Evolutionary conservation across 2,797 vertebrate species (phyloP).

Genomic region (Sebastes jordani): DNA sequence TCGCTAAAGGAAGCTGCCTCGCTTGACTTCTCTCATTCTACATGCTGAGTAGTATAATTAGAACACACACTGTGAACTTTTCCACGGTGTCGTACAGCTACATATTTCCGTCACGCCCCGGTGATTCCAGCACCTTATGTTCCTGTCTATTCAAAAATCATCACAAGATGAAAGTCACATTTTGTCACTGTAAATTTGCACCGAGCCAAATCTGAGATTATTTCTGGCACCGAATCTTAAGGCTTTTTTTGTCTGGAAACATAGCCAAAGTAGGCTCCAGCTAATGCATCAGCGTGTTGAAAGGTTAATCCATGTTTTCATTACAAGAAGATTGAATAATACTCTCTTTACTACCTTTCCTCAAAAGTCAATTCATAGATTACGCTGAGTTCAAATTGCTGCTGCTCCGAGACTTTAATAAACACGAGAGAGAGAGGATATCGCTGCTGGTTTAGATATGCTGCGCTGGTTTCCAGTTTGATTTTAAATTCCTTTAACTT

Average conservation of each 20-base stretch:
- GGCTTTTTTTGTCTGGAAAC: slow-evolving; percentile 13
- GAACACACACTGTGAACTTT: slow-evolving; percentile 41
- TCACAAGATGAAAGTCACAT: slow-evolving; percentile 30
- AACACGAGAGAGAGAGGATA: slow-evolving; percentile 17
- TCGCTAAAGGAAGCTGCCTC: slow-evolving; percentile 13
- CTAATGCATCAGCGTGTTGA: not conserved
- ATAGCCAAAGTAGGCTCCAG: not conserved
- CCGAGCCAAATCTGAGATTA: slow-evolving; percentile 6
- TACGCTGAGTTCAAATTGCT: slow-evolving; percentile 20
- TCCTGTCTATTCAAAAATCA: slow-evolving; percentile 20
- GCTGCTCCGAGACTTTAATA: slow-evolving; percentile 17
- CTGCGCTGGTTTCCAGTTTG: slow-evolving; percentile 26
- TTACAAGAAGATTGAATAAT: slow-evolving; percentile 24
- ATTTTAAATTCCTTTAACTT: slow-evolving; percentile 61
- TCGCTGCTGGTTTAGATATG: slow-evolving; percentile 32
- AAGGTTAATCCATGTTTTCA: slow-evolving; percentile 44
- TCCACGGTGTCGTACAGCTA: slow-evolving; percentile 30
- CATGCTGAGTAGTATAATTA: slow-evolving; percentile 53
- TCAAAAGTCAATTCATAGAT: slow-evolving; percentile 36
- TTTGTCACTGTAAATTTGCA: slow-evolving; percentile 1
- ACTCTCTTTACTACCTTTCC: slow-evolving; percentile 1
- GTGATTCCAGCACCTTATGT: slow-evolving; percentile 25
- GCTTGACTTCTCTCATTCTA: slow-evolving; percentile 33
- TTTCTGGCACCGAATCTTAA: not conserved
- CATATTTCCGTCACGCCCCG: slow-evolving; percentile 18